Evolutionary conservation across 2,113 vertebrate species (phyloP), one percentile per base, ranked within the genome.

Genomic region (Poicephalus gulielmi): DNA sequence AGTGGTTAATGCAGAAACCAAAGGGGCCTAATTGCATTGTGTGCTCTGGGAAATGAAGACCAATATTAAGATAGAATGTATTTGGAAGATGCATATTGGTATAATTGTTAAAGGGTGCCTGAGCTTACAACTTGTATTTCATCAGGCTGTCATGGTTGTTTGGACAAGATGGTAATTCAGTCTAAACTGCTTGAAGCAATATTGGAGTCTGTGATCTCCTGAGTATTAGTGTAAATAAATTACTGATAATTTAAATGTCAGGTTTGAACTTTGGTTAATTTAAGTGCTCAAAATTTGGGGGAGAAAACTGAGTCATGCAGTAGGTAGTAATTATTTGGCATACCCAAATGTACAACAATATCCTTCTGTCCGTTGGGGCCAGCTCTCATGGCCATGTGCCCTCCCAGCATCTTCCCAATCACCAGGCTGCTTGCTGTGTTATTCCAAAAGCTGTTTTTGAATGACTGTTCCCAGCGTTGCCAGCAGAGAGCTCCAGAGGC

Each of bases 401-500:
- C 31, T 75, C 17, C 17, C 69, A 70, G 69, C 20, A 9, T 7
- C 35, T 35, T 62, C 44, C 5, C 41, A 7, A 6, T 5, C 37
- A 19, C 11, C n/a, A n/a, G 57, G 25, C 17, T 60, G 3, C 30
- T 74, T 68, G 57, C 43, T 62, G 23, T 27, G 17, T 10, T 10
- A 6, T 75, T 88, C 20, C 31, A 19, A 59, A 27, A 78, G n/a
- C 18, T 68, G 16, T 52, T 86, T 68, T 27, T 79, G 55, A 73
- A 15, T n/a, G 27, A 47, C 37, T 91, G 27, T 95, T 92, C 87
- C 77, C 2, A 1, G 63, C 47, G 10, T 17, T 66, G 91, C 96
- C 97, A 96, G 87, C 91, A 97, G 97, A 75, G 97, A 44, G 96
- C 91, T 75, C 93, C 85, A 92, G 41, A 96, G 60, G 44, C 73